Evolutionary conservation across 2,113 vertebrate genomes (phyloP).

Genomic region (Tringa solitaria): DNA sequence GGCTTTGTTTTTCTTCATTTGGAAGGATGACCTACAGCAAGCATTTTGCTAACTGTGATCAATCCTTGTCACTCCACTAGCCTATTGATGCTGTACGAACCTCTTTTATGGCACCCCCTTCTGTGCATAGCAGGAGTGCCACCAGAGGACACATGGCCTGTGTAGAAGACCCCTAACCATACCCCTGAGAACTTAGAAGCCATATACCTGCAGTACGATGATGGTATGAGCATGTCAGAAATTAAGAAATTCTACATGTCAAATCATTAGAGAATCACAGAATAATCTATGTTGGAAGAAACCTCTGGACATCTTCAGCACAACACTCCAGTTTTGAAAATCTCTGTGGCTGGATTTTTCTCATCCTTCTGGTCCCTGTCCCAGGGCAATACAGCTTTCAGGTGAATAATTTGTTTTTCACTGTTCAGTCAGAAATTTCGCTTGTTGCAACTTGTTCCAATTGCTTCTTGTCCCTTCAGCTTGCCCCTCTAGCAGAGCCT

Average conservation of each 20-base stretch:
- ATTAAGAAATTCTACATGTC: neutral
- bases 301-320: neutral
- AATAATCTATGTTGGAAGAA: neutral
- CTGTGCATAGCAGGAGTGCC: accelerated
- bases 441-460: neutral
- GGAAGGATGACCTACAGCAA: neutral
- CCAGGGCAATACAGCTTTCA: neutral
- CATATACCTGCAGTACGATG: neutral
- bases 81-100: accelerated
- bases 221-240: accelerated
- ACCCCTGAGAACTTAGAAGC: neutral
- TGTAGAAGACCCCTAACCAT: neutral
- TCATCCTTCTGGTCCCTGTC: neutral
- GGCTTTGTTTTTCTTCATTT: neutral
- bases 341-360: neutral
- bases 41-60: neutral
- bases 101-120: neutral
- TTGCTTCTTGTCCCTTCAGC: neutral
- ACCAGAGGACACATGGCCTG: neutral
- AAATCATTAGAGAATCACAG: neutral
- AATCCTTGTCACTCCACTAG: neutral
- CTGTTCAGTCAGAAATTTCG: neutral
- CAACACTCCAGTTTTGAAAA: neutral
- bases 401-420: neutral
- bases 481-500: neutral